These are phyloP conservation scores for Hypothenemus hampei DNA, from an alignment of 1,140 invertebrate species.

Conservation along the genomic window DNA sequence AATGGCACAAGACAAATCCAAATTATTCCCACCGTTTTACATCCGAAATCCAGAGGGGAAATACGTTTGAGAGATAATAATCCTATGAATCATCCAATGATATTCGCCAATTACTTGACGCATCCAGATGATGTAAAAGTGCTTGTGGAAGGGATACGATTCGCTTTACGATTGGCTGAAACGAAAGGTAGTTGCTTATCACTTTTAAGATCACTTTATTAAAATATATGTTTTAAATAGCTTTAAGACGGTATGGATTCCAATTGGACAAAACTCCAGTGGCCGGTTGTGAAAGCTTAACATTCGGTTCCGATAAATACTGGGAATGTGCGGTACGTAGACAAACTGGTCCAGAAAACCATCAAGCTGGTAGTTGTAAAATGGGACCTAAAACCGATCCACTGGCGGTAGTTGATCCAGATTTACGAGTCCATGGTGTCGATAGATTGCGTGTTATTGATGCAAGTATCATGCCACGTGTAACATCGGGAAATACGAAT, in stretches of 20 bases:
- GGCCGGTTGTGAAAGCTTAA: slow-evolving; percentile 64
- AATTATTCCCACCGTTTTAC: slow-evolving; percentile 61
- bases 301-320: slow-evolving; percentile 72
- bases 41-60: slow-evolving; percentile 78
- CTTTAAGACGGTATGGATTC: slow-evolving; percentile 66
- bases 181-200: slow-evolving; percentile 55
- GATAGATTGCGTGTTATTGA: slow-evolving; percentile 70
- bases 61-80: slow-evolving; percentile 63
- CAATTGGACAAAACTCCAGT: slow-evolving; percentile 61
- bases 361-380: slow-evolving; percentile 77
- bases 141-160: slow-evolving; percentile 73
- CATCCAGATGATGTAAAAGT: slow-evolving; percentile 63
- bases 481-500: slow-evolving; percentile 76
- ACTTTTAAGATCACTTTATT: no score
- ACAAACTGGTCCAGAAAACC: slow-evolving; percentile 76
- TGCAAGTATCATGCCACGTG: slow-evolving; percentile 71
- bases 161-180: slow-evolving; percentile 67
- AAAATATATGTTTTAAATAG: no score
- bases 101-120: slow-evolving; percentile 76
- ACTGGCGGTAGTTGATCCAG: slow-evolving; percentile 65
- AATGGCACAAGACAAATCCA: slow-evolving; percentile 56
- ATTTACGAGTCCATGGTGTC: slow-evolving; percentile 64
- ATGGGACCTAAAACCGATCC: slow-evolving; percentile 69
- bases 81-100: slow-evolving; percentile 65
- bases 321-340: slow-evolving; percentile 74